A percentile compares a stretch with the other conserved stretches of the same genome.
phyloP scores from a whole-genome alignment of 2,888 invertebrate genomes.

The Pterostichus niger region DNA sequence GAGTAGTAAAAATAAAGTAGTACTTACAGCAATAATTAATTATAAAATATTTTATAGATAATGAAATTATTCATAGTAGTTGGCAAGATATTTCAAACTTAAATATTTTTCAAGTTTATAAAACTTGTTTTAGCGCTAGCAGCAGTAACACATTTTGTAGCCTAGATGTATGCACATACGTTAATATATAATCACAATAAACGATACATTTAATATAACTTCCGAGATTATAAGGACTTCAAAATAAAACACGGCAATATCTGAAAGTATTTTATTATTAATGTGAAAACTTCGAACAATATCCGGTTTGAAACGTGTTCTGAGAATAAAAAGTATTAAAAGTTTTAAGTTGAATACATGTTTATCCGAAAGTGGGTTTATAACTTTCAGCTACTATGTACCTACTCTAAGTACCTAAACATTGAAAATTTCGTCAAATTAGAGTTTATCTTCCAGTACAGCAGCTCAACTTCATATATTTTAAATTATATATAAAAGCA shows the following conservation, averaged over 20 bases:
- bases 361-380: neutral
- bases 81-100: too few relatives aligned
- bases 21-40: too few relatives aligned
- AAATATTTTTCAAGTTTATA: too few relatives aligned
- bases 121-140: too few relatives aligned
- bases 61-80: too few relatives aligned
- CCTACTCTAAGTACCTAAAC: too few relatives aligned
- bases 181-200: neutral
- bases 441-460: too few relatives aligned
- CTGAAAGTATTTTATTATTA: conserved; percentile 1
- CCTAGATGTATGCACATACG: neutral
- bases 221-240: neutral
- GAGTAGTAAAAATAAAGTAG: too few relatives aligned
- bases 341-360: conserved; percentile 17
- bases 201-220: neutral
- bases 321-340: conserved; percentile 7
- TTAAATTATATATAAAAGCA: too few relatives aligned
- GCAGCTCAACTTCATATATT: too few relatives aligned
- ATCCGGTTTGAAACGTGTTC: conserved; percentile 15
- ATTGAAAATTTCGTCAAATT: too few relatives aligned
- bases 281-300: conserved; percentile 13
- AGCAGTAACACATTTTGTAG: neutral
- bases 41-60: too few relatives aligned
- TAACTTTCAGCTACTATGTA: neutral
- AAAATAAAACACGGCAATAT: conserved; percentile 11